Percentiles rank a stretch among this genome's conserved stretches.
Conservation (phyloP, 1,140 invertebrate species). For the Thalassaphorura encarpata region DNA sequence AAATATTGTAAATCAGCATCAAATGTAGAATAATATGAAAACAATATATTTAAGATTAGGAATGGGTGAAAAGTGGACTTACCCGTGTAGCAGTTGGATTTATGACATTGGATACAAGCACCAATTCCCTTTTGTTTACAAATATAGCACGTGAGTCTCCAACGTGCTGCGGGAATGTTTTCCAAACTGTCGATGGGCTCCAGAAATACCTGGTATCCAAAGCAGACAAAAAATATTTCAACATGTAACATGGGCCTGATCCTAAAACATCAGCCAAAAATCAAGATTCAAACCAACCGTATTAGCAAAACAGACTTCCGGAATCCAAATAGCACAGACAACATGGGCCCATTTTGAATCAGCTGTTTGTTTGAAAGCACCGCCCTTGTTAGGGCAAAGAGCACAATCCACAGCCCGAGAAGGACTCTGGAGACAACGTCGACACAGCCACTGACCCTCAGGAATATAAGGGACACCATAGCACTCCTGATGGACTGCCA, state of each 20-base stretch:
- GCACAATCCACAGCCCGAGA: constrained; percentile 92
- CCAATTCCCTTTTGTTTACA: constrained; percentile 89
- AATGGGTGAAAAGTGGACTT: constrained; percentile 4
- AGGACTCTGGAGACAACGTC: constrained; percentile 87
- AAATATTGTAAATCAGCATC: constrained; percentile 11
- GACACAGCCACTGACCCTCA: constrained; percentile 96
- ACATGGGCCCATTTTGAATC: constrained; percentile 95
- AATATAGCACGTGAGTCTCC: constrained; percentile 91
- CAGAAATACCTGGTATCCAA: constrained; percentile 57
- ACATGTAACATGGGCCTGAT: too few species aligned
- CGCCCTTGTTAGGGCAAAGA: constrained; percentile 93
- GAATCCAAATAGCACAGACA: constrained; percentile 97
- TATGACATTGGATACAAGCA: constrained; percentile 97
- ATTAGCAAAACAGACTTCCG: constrained; percentile 95
- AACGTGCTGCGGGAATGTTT: constrained; percentile 86
- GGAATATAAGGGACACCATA: constrained; percentile 92
- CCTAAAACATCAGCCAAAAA: neutral
- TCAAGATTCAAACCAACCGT: constrained; percentile 49
- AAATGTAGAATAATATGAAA: constrained; percentile 3
- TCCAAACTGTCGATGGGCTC: constrained; percentile 96
- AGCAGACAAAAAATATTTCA: neutral
- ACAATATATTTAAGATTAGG: constrained; percentile 5
- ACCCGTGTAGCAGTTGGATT: constrained; percentile 81
- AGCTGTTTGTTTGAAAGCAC: constrained; percentile 98
- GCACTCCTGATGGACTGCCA: constrained; percentile 84